These are phyloP conservation scores for Dryobota labecula DNA, from an alignment of 2,888 invertebrate species.

Conservation along the genomic window DNA sequence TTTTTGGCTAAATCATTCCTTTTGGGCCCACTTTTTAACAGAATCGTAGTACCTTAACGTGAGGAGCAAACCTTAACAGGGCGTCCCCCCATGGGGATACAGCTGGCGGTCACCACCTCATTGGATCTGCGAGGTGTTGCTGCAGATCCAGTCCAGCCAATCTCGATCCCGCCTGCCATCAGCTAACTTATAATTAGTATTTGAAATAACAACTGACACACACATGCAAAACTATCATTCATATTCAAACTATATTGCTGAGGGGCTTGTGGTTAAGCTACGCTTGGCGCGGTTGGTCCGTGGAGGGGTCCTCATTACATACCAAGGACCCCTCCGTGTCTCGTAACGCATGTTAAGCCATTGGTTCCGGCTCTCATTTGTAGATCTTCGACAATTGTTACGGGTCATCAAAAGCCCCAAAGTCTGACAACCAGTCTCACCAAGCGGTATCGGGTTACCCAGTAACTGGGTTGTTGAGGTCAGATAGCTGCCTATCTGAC, in stretches of 20 bases:
- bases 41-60: slow-evolving; percentile 1
- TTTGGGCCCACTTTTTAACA: background rate
- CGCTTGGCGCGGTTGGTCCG: too few relatives aligned
- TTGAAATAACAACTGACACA: slow-evolving; percentile 16
- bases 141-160: slow-evolving; percentile 32
- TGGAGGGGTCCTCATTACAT: too few relatives aligned
- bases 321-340: too few relatives aligned
- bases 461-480: too few relatives aligned
- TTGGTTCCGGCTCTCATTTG: too few relatives aligned
- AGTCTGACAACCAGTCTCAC: too few relatives aligned
- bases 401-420: too few relatives aligned
- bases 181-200: slow-evolving; percentile 26
- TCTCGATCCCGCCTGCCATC: slow-evolving; percentile 22
- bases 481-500: too few relatives aligned
- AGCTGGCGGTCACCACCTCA: slow-evolving; percentile 13
- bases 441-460: too few relatives aligned
- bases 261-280: too few relatives aligned
- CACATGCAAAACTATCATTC: slow-evolving; percentile 27
- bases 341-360: too few relatives aligned
- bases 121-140: slow-evolving; percentile 13
- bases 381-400: too few relatives aligned
- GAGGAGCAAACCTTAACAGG: slow-evolving; percentile 38
- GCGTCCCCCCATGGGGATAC: slow-evolving; percentile 1
- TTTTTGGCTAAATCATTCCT: background rate
- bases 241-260: background rate